Conservation (phyloP, 2,888 invertebrate genomes). For the Drosophila mettleri region DNA sequence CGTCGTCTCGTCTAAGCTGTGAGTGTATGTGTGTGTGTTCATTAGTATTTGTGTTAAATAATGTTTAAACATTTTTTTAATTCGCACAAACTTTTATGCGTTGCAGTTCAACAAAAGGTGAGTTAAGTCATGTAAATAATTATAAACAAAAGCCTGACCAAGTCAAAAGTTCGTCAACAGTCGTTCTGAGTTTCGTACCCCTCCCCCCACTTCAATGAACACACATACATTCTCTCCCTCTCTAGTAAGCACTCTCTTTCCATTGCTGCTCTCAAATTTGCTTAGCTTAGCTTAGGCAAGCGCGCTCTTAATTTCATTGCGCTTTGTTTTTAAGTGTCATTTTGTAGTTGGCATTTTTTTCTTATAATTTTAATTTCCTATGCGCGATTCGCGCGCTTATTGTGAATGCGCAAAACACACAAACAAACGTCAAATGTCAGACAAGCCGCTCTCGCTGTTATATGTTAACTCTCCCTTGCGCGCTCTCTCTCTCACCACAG, state of each 20-base stretch:
- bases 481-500: constrained; percentile 3
- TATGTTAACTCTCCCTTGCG: constrained; percentile 23
- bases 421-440: constrained; percentile 76
- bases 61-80: constrained; percentile 70
- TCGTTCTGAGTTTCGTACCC: constrained; percentile 1
- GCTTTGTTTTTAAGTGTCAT: constrained; percentile 44
- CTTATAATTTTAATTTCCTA: constrained; percentile 69
- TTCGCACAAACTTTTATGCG: constrained; percentile 54
- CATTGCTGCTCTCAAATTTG: neutral
- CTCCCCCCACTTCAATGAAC: neutral
- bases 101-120: constrained; percentile 64
- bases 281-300: constrained; percentile 12
- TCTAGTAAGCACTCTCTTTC: constrained; percentile 10
- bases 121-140: constrained; percentile 52
- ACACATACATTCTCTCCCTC: constrained; percentile 15
- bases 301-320: constrained; percentile 39
- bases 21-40: constrained; percentile 39
- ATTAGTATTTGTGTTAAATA: constrained; percentile 73
- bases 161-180: constrained; percentile 62
- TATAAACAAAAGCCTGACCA: constrained; percentile 54
- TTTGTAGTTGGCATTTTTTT: constrained; percentile 45
- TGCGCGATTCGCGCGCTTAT: constrained; percentile 77
- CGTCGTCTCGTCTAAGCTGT: constrained; percentile 51
- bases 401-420: constrained; percentile 71
- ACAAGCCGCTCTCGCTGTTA: constrained; percentile 48